Conservation (phyloP, 2,797 vertebrate genomes). For the Eulemur albifrons region DNA sequence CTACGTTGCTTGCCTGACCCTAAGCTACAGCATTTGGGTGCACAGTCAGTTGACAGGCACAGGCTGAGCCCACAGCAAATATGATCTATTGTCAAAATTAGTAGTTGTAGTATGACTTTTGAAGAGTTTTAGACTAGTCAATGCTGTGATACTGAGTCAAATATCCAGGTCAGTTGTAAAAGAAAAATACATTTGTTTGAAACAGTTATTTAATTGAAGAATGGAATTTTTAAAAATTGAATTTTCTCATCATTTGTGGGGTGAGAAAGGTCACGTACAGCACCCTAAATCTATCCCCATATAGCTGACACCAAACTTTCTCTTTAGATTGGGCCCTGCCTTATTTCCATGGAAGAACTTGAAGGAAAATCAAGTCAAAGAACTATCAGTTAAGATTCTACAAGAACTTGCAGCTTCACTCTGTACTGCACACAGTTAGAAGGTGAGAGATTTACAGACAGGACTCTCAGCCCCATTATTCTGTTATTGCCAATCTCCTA, state of each 20-base stretch:
- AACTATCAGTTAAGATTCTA: not conserved
- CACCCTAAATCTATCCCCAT: not conserved
- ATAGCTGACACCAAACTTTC: not conserved
- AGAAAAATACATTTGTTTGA: not conserved
- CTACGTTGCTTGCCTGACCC: not conserved
- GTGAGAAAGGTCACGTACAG: not conserved
- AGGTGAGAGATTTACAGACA: not conserved
- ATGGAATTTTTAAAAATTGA: not conserved
- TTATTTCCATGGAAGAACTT: not conserved
- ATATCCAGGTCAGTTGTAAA: not conserved
- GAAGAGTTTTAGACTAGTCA: not conserved
- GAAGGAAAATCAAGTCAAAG: not conserved
- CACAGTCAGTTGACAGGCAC: not conserved
- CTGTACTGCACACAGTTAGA: not conserved
- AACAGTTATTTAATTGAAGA: not conserved
- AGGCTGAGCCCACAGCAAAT: not conserved
- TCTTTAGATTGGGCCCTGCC: not conserved
- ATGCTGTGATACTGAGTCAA: not conserved
- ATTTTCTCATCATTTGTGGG: not conserved
- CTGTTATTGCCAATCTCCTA: not conserved
- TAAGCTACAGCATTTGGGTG: not conserved
- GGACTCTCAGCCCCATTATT: not conserved
- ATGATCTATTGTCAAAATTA: not conserved
- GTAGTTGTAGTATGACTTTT: not conserved
- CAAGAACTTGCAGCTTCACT: not conserved